Base-by-base conservation (phyloP, 2,888 invertebrate species). In the Tridacna crocea region DNA sequence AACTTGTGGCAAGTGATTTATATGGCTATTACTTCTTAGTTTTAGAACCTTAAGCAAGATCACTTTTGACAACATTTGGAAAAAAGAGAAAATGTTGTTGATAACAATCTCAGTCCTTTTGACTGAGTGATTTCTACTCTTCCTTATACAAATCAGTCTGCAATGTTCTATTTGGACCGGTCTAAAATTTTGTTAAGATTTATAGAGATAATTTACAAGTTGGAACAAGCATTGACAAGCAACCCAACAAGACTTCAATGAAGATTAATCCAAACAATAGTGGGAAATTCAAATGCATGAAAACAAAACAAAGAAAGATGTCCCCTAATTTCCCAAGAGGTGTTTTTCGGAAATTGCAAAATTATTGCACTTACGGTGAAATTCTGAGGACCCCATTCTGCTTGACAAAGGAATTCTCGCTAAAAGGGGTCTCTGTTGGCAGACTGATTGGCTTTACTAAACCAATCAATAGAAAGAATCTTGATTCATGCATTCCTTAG, bases 231-330 rank as follows among this genome's bases (percentile, higher is more conserved):
- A 36, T 4, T 36, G 36, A 36, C 36, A 36, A 36, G 36, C 2
- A 36, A 36, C 36, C 8, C 36, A 36, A 36, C 36, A 36, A n/a
- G 58, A 19, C 58, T 4, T 17, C 58, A 58, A 58, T 19, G 58
- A 58, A 19, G 17, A 58, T 58, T 58, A 17, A 58, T 17, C 17
- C 58, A 58, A n/a, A 58, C 58, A 58, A 58, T 19, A 58, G 58
- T 58, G 58, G n/a, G 58, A 58, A 58, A 19, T 58, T n/a, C 58
- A 58, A 58, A 58, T 10, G 17, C 58, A 58, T 36, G 36, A 36
- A 68, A 68, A 70, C 70, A 70, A 70, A 70, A 70, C 70, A 70
- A 70, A 70, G 70, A 48, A 70, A 70, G 46, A 51, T 70, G 48
- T 70, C 70, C 70, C 22, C 51, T 70, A 26, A 70, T 70, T 70